A percentile compares a stretch with the other conserved stretches of the same genome.
phyloP scores from a whole-genome alignment of 2,888 invertebrate genomes.

The Ferdinandea cuprea region DNA sequence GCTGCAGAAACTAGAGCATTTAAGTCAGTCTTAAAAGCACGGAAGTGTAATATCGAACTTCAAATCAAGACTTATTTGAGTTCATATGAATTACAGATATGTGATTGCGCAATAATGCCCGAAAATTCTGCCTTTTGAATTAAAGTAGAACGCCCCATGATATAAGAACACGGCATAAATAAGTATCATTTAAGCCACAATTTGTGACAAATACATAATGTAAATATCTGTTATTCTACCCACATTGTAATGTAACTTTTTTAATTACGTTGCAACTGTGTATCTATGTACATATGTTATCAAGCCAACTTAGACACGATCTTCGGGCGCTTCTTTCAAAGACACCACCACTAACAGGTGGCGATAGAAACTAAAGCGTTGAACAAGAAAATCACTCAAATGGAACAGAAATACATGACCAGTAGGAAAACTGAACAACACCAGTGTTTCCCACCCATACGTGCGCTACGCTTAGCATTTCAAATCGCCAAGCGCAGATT shows the following conservation, averaged over 20 bases:
- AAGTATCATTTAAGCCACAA: constrained; percentile 48
- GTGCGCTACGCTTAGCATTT: constrained; percentile 38
- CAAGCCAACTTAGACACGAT: constrained; percentile 23
- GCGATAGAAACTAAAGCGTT: constrained; percentile 17
- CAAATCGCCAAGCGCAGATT: constrained; percentile 60
- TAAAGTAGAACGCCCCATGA: no score
- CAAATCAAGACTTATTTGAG: no score
- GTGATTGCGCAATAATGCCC: no score
- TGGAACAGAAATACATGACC: constrained; percentile 43
- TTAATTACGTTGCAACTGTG: constrained; percentile 21
- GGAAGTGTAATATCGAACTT: no score
- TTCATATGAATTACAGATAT: no score
- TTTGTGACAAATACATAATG: constrained; percentile 19
- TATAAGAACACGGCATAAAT: constrained; percentile 33
- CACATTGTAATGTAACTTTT: no score
- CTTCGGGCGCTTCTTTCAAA: constrained; percentile 19
- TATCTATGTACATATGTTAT: no score
- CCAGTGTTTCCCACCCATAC: constrained; percentile 72
- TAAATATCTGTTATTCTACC: no score
- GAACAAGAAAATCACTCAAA: constrained; percentile 51
- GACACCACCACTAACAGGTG: neutral
- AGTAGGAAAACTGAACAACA: constrained; percentile 66
- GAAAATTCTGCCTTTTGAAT: no score
- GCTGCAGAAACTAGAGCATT: no score
- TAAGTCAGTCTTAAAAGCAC: no score